Percentiles rank a stretch among this genome's conserved stretches.
These are phyloP conservation scores for Himalopsyche phryganea DNA, from an alignment of 1,140 invertebrate genomes.

Conservation along the genomic window DNA sequence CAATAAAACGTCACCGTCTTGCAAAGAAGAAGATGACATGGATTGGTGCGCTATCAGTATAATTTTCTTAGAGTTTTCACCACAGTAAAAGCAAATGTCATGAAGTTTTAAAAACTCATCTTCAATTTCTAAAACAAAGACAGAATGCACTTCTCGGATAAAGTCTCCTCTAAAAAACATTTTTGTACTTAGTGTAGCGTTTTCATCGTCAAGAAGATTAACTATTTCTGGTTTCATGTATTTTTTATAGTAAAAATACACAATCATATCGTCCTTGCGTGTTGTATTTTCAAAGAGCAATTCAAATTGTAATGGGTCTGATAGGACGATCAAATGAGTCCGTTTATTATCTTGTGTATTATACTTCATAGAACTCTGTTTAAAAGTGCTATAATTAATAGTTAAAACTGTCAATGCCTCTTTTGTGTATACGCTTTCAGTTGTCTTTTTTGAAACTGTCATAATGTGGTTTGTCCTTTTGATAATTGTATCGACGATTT, in stretches of 20 bases:
- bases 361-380: not conserved
- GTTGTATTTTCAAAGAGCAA: not conserved
- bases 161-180: slow-evolving; percentile 7
- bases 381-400: too few species aligned
- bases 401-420: too few species aligned
- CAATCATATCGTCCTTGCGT: not conserved
- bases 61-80: slow-evolving; percentile 8
- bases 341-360: too few species aligned
- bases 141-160: not conserved
- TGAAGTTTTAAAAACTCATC: slow-evolving; percentile 5
- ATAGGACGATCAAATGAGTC: slow-evolving; percentile 3
- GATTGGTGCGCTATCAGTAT: not conserved
- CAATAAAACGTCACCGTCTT: not conserved
- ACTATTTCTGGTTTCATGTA: not conserved
- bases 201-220: not conserved
- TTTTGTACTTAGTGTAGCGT: not conserved
- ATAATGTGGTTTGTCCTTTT: too few species aligned
- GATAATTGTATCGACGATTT: too few species aligned
- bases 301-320: slow-evolving; percentile 2
- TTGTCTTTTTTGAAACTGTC: too few species aligned
- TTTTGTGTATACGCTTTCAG: too few species aligned
- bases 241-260: slow-evolving; percentile 9
- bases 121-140: slow-evolving; percentile 16
- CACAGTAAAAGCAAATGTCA: slow-evolving; percentile 27
- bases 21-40: not conserved